Conservation (phyloP, 1,140 invertebrate genomes). For the Euwallacea fornicatus region DNA sequence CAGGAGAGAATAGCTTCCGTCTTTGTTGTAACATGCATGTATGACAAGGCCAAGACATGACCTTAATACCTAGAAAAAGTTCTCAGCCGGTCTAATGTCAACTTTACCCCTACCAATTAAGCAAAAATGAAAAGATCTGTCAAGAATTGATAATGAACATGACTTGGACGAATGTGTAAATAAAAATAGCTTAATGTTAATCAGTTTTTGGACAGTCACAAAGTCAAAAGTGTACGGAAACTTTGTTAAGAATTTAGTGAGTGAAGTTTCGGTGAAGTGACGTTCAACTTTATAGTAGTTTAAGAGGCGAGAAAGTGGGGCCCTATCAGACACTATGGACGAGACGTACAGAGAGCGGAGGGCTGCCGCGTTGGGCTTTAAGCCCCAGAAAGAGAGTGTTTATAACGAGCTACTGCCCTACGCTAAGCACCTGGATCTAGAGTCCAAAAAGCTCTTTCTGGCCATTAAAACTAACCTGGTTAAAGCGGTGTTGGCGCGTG, state of each 20-base stretch:
- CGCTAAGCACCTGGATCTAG: conserved; percentile 64
- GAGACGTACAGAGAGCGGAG: conserved; percentile 42
- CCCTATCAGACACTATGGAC: conserved; percentile 40
- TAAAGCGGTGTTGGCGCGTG: conserved; percentile 65
- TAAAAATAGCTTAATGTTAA: conserved; percentile 28
- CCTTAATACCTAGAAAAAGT: no score
- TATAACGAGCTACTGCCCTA: conserved; percentile 72
- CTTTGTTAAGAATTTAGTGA: no score
- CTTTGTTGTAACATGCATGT: no score
- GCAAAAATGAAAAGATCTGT: neutral
- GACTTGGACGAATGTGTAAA: conserved; percentile 26
- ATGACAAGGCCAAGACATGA: no score
- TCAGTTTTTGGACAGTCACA: conserved; percentile 15
- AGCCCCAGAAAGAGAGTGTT: conserved; percentile 65
- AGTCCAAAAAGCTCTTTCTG: conserved; percentile 61
- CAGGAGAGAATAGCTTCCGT: no score
- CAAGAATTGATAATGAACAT: conserved; percentile 15
- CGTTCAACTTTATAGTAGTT: neutral
- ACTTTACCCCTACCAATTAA: neutral
- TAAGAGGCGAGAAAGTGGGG: neutral
- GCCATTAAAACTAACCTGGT: conserved; percentile 72
- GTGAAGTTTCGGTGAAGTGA: neutral
- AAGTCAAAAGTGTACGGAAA: no score
- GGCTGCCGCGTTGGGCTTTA: conserved; percentile 47
- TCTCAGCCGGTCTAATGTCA: neutral